Evolutionary conservation across 1,140 invertebrate species (phyloP), one percentile per base, ranked within the genome.

Genomic region (Diorhabda sublineata): DNA sequence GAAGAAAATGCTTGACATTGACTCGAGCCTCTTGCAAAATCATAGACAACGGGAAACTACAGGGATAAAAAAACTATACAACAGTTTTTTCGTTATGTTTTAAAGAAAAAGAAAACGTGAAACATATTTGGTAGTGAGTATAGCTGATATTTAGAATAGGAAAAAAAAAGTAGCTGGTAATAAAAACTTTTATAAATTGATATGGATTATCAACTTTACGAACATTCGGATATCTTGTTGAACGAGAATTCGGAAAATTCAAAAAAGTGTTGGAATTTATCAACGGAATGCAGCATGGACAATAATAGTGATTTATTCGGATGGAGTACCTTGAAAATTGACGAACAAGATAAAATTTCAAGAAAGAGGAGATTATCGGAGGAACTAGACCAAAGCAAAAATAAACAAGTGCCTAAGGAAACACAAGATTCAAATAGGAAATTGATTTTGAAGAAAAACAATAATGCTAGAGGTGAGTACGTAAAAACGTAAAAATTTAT

Each of bases 21-120:
- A 89, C 81, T 88, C 88, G 77, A 87, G 88, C 79, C 86, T 91
- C 76, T 85, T 92, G 61, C 89, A 91, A 82, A 90, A 89, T 80
- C 90, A 91, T 79, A 87, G 90, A 79, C 90, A 92, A 81, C 83
- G 90, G 74, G 91, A 92, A 80, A 91, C 90, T 47, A 92, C 90
- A 42, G 91, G 91, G 58, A 91, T 92, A 75, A 92, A 92, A 82
- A 92, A 92, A 83, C 82, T 92, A 79, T 92, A 92, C 82, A 92
- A 92, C 82, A 92, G 90, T 64, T 92, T 92, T 83, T 92, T 92
- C 80, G 91, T 92, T 64, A 88, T 92, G 82, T 92, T 92, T 83
- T 92, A 92, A 84, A 78, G 74, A 45, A 42, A 65, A 26, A 26
- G 26, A 26, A 65, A 59, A 26, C 42, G 47, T 7, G n/a, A 5